Base-by-base conservation (phyloP, 2,888 invertebrate genomes). In the Xestia rhomboidea region DNA sequence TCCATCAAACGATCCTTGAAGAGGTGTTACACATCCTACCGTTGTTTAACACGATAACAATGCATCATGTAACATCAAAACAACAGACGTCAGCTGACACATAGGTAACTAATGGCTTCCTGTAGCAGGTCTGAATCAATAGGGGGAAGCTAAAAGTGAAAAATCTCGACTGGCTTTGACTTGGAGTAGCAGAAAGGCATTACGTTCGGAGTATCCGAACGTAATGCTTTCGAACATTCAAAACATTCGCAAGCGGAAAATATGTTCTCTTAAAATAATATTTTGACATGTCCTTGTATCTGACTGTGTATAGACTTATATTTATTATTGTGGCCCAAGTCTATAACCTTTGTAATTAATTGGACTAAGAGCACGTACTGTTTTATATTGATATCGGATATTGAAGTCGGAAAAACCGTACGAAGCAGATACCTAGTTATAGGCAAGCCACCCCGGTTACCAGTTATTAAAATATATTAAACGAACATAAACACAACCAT, bases 71-170 rank as follows among this genome's bases (percentile, higher is more conserved):
- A 24, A 27, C 11, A 64, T 18, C 27, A 77, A 30, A 66, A 77
- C 54, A 27, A 10, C 44, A 27, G 54, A 66, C 27, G 46, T 66
- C 51, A 11, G 8, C 44, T 24, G 13, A 46, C 18, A 44, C 67
- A n/a, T n/a, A 41, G 41, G 41, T 41, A 46, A 46, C 21, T 67
- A 67, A 78, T 38, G 13, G n/a, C 54, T 57, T 76, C 54, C 76
- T 54, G 34, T 18, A 41, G n/a, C 7, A n/a, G 18, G 10, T 54
- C 15, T 27, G 41, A 41, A 41, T 30, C 13, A 24, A 24, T 11
- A 57, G 51, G 44, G 77, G 34, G 30, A 76, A 76, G 77, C 27
- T 77, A n/a, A 2, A 2, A 49, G n/a, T 21, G 21, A 34, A 24
- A 76, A 63, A n/a, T 76, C 27, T 27, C 13, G 34, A 77, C 44